A percentile compares a stretch with the other conserved stretches of the same genome.
Conservation (phyloP, 2,113 vertebrate genomes). For the Clarias magur region DNA sequence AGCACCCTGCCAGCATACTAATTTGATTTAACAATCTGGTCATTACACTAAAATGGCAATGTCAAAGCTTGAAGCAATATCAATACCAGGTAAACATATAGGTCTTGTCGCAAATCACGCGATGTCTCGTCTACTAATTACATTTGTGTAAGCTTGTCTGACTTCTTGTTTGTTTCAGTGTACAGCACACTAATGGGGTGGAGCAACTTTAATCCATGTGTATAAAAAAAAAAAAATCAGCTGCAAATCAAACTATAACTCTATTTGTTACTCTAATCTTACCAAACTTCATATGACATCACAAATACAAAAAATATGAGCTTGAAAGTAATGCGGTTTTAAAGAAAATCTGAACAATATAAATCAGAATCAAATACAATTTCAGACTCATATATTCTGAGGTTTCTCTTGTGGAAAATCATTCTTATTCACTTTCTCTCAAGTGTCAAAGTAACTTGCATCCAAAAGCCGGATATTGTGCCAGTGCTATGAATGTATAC, state of each 20-base stretch:
- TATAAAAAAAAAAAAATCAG: not conserved
- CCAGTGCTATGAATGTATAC: no score
- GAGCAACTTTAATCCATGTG: not conserved
- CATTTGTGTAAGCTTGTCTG: not conserved
- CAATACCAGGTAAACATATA: constrained; percentile 4
- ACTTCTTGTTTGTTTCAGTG: not conserved
- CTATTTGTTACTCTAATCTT: not conserved
- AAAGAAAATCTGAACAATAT: not conserved
- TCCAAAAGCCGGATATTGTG: no score
- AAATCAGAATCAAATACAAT: not conserved
- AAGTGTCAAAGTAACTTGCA: not conserved
- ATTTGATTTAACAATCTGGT: constrained; percentile 47
- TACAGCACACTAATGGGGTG: not conserved
- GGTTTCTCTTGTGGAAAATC: not conserved
- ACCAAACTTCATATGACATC: not conserved
- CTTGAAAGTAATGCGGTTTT: not conserved
- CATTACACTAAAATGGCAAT: constrained; percentile 55
- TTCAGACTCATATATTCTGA: not conserved
- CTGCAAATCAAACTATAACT: not conserved
- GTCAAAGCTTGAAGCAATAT: constrained; percentile 31
- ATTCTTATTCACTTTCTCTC: not conserved
- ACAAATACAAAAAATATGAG: not conserved
- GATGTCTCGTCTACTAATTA: not conserved
- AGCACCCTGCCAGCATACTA: constrained; percentile 50
- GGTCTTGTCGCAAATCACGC: not conserved